Evolutionary conservation across 2,888 invertebrate genomes (phyloP), one percentile per base, ranked within the genome.

Genomic region (Andrena praecox): DNA sequence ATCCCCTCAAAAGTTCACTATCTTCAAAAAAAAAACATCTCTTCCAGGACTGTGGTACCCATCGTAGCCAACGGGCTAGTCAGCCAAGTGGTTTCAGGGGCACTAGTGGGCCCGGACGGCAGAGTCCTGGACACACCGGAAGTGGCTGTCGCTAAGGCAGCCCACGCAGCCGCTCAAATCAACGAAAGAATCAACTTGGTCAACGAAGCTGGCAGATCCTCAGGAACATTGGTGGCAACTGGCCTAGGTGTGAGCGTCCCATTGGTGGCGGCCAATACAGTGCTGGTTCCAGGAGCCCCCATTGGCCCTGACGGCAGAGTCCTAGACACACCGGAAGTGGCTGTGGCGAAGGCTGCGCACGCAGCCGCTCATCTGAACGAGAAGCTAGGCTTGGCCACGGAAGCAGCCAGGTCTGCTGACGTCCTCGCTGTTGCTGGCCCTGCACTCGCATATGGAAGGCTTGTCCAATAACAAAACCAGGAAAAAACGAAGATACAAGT

Each of bases 311-410:
- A 93, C 71, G 92, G 93, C 52, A 90, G 91, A 64, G 92, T 93
- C 42, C 88, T 91, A 20, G 93, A 93, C 80, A 93, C 93, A 7
- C 84, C 90, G 42, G 93, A 91, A 80, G 93, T 93, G 8, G 87
- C 89, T 42, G 86, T 85, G 24, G 91, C 92, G 66, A 93, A 91
- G 59, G 91, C 89, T 33, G 91, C 91, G 33, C 93, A 93, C 82
- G 89, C 89, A n/a, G 89, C 89, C 2, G 93, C 93, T 6, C 92
- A 93, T 69, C 42, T 90, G 60, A 91, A 92, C 87, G 93, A 93
- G 81, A 91, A 89, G 71, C 80, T 91, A 69, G 91, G 86, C 77
- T 84, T 91, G 56, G 91, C 88, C 24, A 66, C 77, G 12, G 86
- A 87, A 35, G 82, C 88, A 0, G 89, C 56, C 35, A 87, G 29